These are phyloP conservation scores for Poicephalus gulielmi DNA, from an alignment of 2,113 vertebrate genomes.

Conservation along the genomic window DNA sequence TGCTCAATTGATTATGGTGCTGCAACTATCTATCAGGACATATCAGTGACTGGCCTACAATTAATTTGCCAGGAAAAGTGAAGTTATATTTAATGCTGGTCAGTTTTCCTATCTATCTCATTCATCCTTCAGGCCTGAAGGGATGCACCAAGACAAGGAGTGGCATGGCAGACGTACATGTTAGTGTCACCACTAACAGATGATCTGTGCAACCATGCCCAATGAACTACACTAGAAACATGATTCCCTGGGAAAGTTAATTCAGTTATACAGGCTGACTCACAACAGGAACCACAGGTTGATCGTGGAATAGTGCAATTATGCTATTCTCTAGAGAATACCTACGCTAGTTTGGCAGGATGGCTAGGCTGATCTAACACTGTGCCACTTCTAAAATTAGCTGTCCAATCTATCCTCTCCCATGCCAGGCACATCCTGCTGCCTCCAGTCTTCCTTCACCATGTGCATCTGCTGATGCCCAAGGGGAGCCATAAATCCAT, in stretches of 20 bases:
- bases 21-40: neutral
- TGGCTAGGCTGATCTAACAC: neutral
- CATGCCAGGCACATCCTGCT: neutral
- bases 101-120: neutral
- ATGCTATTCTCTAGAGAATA: neutral
- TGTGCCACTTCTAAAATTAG: neutral
- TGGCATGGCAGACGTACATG: fast-evolving
- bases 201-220: neutral
- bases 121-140: neutral
- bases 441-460: neutral
- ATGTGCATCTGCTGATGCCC: fast-evolving
- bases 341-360: neutral
- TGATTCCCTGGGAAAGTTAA: conserved; percentile 3
- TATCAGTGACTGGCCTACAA: neutral
- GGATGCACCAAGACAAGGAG: neutral
- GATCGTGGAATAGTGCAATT: neutral
- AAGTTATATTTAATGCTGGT: neutral
- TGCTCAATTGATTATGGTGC: neutral
- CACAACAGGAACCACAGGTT: neutral
- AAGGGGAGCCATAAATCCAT: fast-evolving
- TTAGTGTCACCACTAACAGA: neutral
- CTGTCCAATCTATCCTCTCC: neutral
- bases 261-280: neutral
- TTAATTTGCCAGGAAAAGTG: neutral
- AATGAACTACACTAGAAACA: neutral